Percentiles rank a stretch among this genome's conserved stretches.
phyloP scores from a whole-genome alignment of 2,888 invertebrate genomes.

The Clusia tigrina region DNA sequence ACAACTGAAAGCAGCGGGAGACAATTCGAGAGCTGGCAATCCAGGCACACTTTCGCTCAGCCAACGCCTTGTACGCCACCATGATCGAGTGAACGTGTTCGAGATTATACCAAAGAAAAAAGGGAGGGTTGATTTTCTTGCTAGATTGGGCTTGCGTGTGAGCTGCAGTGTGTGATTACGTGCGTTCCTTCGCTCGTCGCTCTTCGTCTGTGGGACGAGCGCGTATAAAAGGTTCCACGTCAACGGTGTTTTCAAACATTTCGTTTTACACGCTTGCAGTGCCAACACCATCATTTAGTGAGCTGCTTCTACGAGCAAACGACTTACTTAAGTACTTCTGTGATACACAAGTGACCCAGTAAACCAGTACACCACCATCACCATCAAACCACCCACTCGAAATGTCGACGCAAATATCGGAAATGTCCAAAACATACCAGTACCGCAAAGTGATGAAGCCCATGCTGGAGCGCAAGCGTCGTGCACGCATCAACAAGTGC shows the following conservation, averaged over 20 bases:
- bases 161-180: conserved; percentile 36
- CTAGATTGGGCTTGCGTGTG: conserved; percentile 4
- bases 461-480: conserved; percentile 87
- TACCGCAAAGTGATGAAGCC: conserved; percentile 95
- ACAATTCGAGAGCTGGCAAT: no score
- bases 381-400: conserved; percentile 35
- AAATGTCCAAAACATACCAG: conserved; percentile 87
- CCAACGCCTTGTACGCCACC: background rate
- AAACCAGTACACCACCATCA: conserved; percentile 12
- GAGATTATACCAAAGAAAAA: conserved; percentile 23
- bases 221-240: conserved; percentile 48
- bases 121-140: conserved; percentile 29
- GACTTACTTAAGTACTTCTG: conserved; percentile 12
- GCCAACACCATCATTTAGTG: conserved; percentile 42
- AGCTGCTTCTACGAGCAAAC: conserved; percentile 21
- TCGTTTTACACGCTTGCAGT: conserved; percentile 45
- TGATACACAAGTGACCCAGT: conserved; percentile 13
- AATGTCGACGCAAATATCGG: conserved; percentile 59
- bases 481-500: conserved; percentile 90
- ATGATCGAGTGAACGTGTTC: conserved; percentile 19
- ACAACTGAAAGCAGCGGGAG: no score
- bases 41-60: no score
- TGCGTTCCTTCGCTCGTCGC: conserved; percentile 36
- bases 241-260: conserved; percentile 41
- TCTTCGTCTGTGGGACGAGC: conserved; percentile 6